Evolutionary conservation across 2,113 vertebrate genomes (phyloP).

Genomic region (Sander lucioperca): DNA sequence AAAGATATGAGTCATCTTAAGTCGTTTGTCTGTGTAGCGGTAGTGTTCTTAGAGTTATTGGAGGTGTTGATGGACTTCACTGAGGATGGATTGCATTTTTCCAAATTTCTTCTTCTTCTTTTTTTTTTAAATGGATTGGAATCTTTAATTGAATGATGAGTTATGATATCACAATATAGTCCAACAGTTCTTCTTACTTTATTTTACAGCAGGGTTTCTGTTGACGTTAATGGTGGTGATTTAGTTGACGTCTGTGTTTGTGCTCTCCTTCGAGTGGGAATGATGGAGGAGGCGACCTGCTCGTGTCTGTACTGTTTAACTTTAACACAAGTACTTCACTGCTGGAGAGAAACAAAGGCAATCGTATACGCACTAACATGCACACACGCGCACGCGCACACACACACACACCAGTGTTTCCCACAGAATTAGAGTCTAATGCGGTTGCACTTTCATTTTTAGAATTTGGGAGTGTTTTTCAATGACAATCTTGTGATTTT

Average conservation of each 20-base stretch:
- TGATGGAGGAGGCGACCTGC: slow-evolving; percentile 66
- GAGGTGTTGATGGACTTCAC: neutral
- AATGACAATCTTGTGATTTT: too few species aligned
- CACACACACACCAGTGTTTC: neutral
- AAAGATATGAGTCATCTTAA: neutral
- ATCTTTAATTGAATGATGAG: slow-evolving; percentile 21
- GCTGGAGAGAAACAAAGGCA: slow-evolving; percentile 40
- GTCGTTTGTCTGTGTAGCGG: neutral
- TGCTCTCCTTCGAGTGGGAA: slow-evolving; percentile 38
- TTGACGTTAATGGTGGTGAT: slow-evolving; percentile 51
- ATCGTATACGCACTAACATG: neutral
- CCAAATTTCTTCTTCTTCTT: neutral
- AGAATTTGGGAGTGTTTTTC: too few species aligned
- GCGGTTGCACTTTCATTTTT: too few species aligned
- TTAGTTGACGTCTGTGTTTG: slow-evolving; percentile 62
- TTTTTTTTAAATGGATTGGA: neutral
- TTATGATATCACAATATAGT: slow-evolving; percentile 2
- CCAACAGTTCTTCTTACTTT: neutral
- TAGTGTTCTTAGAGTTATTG: neutral
- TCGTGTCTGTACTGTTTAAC: slow-evolving; percentile 70
- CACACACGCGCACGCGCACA: neutral
- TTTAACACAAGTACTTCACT: slow-evolving; percentile 58
- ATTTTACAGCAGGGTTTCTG: slow-evolving; percentile 11
- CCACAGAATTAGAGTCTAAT: too few species aligned
- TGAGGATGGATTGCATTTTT: neutral